These are phyloP conservation scores for Prionailurus bengalensis DNA, from an alignment of 2,113 vertebrate species.

Conservation along the genomic window DNA sequence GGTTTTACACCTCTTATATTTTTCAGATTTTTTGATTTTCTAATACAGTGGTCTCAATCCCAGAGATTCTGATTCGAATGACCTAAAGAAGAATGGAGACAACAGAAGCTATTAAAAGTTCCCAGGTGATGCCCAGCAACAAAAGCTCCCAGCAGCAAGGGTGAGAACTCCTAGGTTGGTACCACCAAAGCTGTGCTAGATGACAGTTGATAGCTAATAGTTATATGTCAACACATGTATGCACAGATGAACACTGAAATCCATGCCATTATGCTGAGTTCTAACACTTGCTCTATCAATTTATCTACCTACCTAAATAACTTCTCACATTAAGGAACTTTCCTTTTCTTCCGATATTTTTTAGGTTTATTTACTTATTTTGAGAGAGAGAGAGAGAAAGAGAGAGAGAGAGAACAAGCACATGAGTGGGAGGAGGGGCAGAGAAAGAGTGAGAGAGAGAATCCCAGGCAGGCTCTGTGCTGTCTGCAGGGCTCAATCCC, in stretches of 20 bases:
- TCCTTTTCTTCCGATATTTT: not conserved
- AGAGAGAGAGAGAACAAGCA: too few relatives aligned
- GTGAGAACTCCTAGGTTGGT: not conserved
- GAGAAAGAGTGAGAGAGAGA: too few relatives aligned
- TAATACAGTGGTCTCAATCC: not conserved
- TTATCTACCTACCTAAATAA: too few relatives aligned
- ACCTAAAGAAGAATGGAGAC: not conserved
- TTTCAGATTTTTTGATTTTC: not conserved
- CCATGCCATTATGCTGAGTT: fast-evolving
- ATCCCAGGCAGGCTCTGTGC: too few relatives aligned
- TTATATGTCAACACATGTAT: fast-evolving
- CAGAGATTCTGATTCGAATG: not conserved
- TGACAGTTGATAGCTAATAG: not conserved
- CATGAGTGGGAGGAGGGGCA: too few relatives aligned
- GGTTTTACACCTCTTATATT: not conserved
- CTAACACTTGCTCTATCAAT: not conserved
- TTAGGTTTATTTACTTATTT: too few relatives aligned
- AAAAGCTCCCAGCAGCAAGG: not conserved
- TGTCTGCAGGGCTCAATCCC: too few relatives aligned
- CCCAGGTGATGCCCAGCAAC: not conserved
- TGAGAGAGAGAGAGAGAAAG: too few relatives aligned
- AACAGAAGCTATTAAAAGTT: not conserved
- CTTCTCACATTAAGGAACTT: not conserved
- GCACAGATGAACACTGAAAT: not conserved
- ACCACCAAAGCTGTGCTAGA: not conserved